These are phyloP conservation scores for Gymnorhina tibicen DNA, from an alignment of 2,113 vertebrate species.

Conservation along the genomic window DNA sequence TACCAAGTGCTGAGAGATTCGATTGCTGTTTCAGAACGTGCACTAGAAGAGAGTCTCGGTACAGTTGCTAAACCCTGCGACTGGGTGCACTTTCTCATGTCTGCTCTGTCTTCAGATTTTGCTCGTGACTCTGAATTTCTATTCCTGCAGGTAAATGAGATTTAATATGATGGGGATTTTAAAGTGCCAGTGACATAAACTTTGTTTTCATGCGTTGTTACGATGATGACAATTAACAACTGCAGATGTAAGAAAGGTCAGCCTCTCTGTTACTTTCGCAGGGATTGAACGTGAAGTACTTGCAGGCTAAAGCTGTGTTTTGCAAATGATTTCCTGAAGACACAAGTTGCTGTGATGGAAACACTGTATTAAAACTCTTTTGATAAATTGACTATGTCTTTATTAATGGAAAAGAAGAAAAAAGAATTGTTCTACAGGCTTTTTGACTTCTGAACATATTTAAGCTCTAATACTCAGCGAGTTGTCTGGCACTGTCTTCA, in stretches of 20 bases:
- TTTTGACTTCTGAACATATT: slow-evolving; percentile 56
- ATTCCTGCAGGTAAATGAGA: slow-evolving; percentile 42
- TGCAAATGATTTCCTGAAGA: slow-evolving; percentile 54
- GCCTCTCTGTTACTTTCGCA: slow-evolving; percentile 46
- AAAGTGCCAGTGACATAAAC: slow-evolving; percentile 63
- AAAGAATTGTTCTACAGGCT: slow-evolving; percentile 45
- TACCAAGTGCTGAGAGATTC: slow-evolving; percentile 31
- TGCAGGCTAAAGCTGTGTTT: slow-evolving; percentile 42
- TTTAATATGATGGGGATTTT: slow-evolving; percentile 45
- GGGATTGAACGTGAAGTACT: slow-evolving; percentile 43
- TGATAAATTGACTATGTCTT: slow-evolving; percentile 37
- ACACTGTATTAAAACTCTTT: slow-evolving; percentile 38
- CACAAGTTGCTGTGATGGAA: slow-evolving; percentile 41
- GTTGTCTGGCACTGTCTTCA: slow-evolving; percentile 52
- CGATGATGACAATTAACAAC: slow-evolving; percentile 59
- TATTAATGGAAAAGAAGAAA: slow-evolving; percentile 49
- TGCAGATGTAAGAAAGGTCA: slow-evolving; percentile 66
- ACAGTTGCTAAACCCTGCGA: not conserved
- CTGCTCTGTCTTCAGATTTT: slow-evolving; percentile 43
- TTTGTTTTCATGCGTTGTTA: slow-evolving; percentile 72
- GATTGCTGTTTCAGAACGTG: not conserved
- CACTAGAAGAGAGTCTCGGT: slow-evolving; percentile 5
- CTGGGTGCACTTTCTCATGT: slow-evolving; percentile 1
- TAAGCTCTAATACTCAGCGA: slow-evolving; percentile 57
- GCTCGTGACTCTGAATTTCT: slow-evolving; percentile 59